Conservation (phyloP, 2,113 vertebrate species). For the Vicugna pacos region DNA sequence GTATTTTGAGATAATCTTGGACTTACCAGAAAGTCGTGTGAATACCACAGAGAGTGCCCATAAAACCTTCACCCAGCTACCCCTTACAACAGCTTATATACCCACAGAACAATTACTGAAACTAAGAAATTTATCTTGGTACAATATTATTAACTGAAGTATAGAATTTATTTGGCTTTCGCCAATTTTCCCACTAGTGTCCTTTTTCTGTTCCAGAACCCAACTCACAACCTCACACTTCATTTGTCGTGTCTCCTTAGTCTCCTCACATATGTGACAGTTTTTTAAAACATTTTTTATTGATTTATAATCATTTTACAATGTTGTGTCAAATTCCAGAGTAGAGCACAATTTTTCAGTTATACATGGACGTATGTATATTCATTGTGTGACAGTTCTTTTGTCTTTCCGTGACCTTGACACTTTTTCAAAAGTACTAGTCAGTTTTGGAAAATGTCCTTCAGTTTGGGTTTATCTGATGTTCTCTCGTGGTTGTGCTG, state of each 20-base stretch:
- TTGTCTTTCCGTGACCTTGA: not conserved
- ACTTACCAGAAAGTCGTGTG: not conserved
- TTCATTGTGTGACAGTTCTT: not conserved
- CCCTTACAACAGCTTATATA: not conserved
- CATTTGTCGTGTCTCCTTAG: not conserved
- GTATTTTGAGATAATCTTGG: conserved; percentile 61
- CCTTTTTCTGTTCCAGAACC: not conserved
- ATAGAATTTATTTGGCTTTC: conserved; percentile 44
- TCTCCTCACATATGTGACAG: not conserved
- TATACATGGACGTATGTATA: too few relatives aligned
- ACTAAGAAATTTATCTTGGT: conserved; percentile 8
- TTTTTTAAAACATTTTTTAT: not conserved
- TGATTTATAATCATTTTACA: too few relatives aligned
- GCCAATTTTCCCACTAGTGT: not conserved
- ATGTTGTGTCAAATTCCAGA: too few relatives aligned
- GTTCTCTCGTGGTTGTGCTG: not conserved
- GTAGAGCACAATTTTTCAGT: too few relatives aligned
- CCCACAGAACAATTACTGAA: not conserved
- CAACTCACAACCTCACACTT: not conserved
- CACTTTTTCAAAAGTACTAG: not conserved
- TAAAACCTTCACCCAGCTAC: not conserved
- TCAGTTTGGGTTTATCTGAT: not conserved
- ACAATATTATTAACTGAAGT: not conserved
- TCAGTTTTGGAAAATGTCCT: not conserved
- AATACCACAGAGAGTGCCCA: not conserved